Percentiles rank a stretch among this genome's conserved stretches.
phyloP scores from a whole-genome alignment of 1,140 invertebrate genomes.

The Wasmannia auropunctata region DNA sequence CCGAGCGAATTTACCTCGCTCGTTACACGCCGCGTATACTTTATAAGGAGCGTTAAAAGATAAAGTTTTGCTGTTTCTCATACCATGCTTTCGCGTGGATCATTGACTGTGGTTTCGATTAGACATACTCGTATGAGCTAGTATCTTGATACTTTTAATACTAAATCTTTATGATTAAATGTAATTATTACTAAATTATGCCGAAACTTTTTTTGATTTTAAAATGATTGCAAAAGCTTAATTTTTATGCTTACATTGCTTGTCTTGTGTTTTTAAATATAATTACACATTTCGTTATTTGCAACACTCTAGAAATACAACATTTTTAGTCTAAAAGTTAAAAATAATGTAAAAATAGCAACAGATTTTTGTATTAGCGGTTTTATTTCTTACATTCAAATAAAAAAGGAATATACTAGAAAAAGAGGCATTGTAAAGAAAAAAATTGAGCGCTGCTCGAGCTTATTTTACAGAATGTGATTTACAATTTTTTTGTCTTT shows the following conservation, averaged over 20 bases:
- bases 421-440: neutral
- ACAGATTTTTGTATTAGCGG: neutral
- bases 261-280: neutral
- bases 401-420: neutral
- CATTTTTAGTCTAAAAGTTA: neutral
- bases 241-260: neutral
- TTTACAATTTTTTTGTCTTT: neutral
- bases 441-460: neutral
- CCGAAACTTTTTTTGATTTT: neutral
- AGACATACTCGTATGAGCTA: neutral
- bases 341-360: neutral
- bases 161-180: neutral
- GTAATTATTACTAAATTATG: neutral
- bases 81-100: slow-evolving; percentile 1
- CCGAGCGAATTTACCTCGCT: slow-evolving; percentile 70
- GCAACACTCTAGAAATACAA: neutral
- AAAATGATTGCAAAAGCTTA: neutral
- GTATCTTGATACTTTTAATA: neutral
- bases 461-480: neutral
- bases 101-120: slow-evolving; percentile 26
- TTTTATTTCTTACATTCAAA: neutral
- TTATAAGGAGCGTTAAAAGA: slow-evolving; percentile 40
- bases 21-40: slow-evolving; percentile 48
- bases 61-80: slow-evolving; percentile 31
- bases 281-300: neutral